Conservation (phyloP, 2,888 invertebrate genomes). For the Lepeophtheirus nordmannii region DNA sequence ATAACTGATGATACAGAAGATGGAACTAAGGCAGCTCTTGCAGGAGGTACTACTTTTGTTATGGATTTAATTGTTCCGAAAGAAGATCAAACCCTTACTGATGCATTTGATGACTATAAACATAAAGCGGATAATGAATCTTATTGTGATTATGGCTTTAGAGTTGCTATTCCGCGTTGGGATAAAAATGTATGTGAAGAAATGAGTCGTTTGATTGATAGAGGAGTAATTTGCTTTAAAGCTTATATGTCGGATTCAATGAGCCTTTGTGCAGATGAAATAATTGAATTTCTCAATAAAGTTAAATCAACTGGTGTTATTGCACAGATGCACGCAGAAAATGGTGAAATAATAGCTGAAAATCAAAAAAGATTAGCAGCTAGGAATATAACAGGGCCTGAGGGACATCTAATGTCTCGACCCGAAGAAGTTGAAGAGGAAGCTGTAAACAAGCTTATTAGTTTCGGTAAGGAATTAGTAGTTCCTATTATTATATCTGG, state of each 20-base stretch:
- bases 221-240: background rate
- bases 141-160: constrained; percentile 1
- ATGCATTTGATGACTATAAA: constrained; percentile 18
- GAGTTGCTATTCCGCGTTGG: constrained; percentile 5
- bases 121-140: constrained; percentile 16
- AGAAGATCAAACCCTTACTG: constrained; percentile 9
- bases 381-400: constrained; percentile 80
- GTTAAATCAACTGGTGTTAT: constrained; percentile 71
- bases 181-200: background rate
- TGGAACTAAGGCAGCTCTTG: background rate
- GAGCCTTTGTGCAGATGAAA: background rate
- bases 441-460: constrained; percentile 39
- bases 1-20: background rate
- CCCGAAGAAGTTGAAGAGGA: constrained; percentile 94
- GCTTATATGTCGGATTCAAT: background rate
- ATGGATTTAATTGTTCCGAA: constrained; percentile 8
- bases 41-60: background rate
- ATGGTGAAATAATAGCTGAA: constrained; percentile 67
- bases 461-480: background rate
- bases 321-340: constrained; percentile 91
- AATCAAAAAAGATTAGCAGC: constrained; percentile 70
- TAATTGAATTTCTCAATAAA: background rate
- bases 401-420: constrained; percentile 80
- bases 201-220: background rate
- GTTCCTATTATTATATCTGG: background rate